Conservation (phyloP, 2,888 invertebrate genomes). For the Noctua janthe region DNA sequence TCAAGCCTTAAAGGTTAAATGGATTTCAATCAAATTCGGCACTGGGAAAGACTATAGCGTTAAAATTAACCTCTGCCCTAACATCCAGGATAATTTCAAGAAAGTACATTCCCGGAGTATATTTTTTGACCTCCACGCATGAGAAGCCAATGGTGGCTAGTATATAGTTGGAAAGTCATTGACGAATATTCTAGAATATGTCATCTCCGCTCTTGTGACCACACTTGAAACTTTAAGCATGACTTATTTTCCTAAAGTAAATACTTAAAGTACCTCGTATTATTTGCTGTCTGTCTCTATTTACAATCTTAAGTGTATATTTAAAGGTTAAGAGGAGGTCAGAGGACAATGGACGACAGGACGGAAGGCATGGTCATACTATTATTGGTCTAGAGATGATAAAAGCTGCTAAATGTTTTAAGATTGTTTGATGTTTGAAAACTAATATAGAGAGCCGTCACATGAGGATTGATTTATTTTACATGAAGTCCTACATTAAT, state of each 20-base stretch:
- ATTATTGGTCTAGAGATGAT: not conserved
- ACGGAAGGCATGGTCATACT: no score
- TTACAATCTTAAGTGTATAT: slow-evolving; percentile 28
- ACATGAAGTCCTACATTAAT: not conserved
- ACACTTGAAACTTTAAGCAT: slow-evolving; percentile 5
- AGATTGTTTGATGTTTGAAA: not conserved
- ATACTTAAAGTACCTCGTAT: slow-evolving; percentile 23
- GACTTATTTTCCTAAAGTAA: slow-evolving; percentile 42
- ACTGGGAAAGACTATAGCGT: not conserved
- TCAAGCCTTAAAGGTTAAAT: not conserved
- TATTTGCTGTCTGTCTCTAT: slow-evolving; percentile 48
- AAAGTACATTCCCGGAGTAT: not conserved
- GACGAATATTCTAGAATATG: not conserved
- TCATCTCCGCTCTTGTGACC: slow-evolving; percentile 1
- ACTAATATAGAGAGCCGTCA: not conserved
- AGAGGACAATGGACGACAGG: slow-evolving; percentile 9
- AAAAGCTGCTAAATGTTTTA: not conserved
- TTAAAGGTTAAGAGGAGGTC: slow-evolving; percentile 7
- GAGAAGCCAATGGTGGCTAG: not conserved
- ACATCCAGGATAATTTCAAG: not conserved
- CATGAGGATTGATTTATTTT: not conserved
- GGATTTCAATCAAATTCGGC: not conserved
- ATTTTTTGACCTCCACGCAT: not conserved
- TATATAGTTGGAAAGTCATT: not conserved
- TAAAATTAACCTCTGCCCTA: not conserved